A percentile compares a stretch with the other conserved stretches of the same genome.
Evolutionary conservation across 2,113 vertebrate genomes (phyloP).

Genomic region (Saguinus imperator): DNA sequence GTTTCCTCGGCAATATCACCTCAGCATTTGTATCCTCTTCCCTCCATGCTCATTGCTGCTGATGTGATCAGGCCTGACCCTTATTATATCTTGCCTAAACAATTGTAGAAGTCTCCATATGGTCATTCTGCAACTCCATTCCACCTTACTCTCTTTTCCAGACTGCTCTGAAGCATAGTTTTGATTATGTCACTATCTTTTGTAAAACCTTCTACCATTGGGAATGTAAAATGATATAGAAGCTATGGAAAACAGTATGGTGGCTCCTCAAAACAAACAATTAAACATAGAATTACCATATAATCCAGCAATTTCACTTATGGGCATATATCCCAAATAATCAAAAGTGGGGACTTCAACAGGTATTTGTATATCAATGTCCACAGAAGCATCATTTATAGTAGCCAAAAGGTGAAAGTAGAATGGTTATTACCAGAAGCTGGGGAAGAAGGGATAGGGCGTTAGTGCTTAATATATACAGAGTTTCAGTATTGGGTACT

Average conservation of each 20-base stretch:
- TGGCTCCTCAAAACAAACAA: background rate
- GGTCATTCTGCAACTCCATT: background rate
- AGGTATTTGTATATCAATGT: background rate
- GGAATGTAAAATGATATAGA: background rate
- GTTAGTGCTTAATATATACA: background rate
- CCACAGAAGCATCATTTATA: background rate
- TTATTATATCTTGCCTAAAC: background rate
- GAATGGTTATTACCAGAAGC: background rate
- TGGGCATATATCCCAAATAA: background rate
- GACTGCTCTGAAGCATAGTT: background rate
- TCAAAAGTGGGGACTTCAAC: background rate
- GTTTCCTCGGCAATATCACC: background rate
- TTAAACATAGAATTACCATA: background rate
- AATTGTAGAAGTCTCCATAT: background rate
- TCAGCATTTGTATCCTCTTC: background rate
- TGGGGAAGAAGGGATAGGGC: too few species aligned
- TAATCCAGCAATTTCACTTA: background rate
- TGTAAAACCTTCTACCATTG: background rate
- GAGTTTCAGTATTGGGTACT: background rate
- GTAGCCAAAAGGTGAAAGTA: background rate
- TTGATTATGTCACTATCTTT: background rate
- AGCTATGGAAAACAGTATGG: background rate
- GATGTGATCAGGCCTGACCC: background rate
- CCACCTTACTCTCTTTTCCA: background rate
- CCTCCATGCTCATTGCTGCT: background rate